phyloP scores from a whole-genome alignment of 2,888 invertebrate genomes.

The Drosophila setosimentum region DNA sequence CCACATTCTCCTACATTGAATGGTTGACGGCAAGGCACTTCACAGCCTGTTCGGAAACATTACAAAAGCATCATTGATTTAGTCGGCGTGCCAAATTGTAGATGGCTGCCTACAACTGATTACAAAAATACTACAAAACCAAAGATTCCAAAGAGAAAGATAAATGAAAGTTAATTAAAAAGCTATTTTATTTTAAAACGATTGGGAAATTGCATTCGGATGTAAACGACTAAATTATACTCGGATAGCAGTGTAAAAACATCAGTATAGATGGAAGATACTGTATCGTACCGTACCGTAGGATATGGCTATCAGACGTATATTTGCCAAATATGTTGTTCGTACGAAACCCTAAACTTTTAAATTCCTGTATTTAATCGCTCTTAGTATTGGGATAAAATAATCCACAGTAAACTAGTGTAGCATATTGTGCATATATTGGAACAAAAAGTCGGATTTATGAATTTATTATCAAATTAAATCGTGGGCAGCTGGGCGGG shows the following conservation, averaged over 20 bases:
- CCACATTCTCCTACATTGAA: slow-evolving; percentile 13
- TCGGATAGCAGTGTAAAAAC: neutral
- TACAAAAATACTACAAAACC: neutral
- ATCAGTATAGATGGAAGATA: too few species aligned
- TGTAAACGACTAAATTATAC: neutral
- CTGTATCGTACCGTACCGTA: too few species aligned
- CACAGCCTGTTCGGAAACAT: slow-evolving; percentile 11
- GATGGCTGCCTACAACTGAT: slow-evolving; percentile 5
- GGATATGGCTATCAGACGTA: neutral
- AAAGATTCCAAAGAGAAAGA: neutral
- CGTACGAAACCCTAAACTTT: neutral
- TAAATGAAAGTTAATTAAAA: neutral
- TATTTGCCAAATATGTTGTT: neutral
- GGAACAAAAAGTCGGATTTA: neutral
- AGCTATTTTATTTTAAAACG: neutral
- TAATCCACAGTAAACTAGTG: neutral
- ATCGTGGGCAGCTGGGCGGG: neutral
- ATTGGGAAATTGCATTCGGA: neutral
- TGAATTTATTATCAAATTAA: neutral
- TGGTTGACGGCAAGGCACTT: slow-evolving; percentile 6
- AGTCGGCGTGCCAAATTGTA: slow-evolving; percentile 35
- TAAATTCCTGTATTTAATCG: neutral
- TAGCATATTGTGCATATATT: neutral
- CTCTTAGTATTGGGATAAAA: neutral
- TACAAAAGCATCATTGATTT: slow-evolving; percentile 39